Evolutionary conservation across 2,888 invertebrate species (phyloP), one percentile per base, ranked within the genome.

Genomic region (Cephus pygmeus): DNA sequence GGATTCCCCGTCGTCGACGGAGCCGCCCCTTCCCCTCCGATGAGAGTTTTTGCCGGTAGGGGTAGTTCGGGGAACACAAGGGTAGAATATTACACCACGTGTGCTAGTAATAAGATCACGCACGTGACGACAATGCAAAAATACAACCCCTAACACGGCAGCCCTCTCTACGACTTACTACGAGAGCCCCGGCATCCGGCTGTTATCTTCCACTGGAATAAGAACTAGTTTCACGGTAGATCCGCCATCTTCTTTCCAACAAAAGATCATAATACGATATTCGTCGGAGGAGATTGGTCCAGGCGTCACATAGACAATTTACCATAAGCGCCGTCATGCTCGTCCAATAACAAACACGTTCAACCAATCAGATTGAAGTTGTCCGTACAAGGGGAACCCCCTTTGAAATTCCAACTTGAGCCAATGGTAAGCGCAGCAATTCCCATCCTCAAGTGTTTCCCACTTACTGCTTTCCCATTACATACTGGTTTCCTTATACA

Each of bases 61-160:
- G 15, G 75, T n/a, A 11, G 36, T 33, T 15, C 56, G 23, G 15
- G 30, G n/a, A 34, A 80, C 76, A 80, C 79, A 79, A 82, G 83
- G 84, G 85, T 81, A 86, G 88, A 90, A 90, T 90, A 90, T 90
- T 90, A 89, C 89, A 87, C 90, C 90, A 90, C 89, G 90, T 90
- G 90, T 89, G 88, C 84, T 83, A 80, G 89, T 90, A 90, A 90
- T 90, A 90, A 90, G 90, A 89, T 89, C 87, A 89, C 84, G 90
- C 88, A 86, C 90, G 90, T 90, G 90, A 90, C 88, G 85, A 87
- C 89, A 90, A 90, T 90, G 90, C 88, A 89, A 89, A 90, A 89
- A 88, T 88, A 56, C 56, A 56, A 56, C 56, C 56, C 56, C 56
- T 9, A 56, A 56, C 9, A 23, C 9, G 81, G 80, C 80, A 76